phyloP scores from a whole-genome alignment of 30 jellyfish, hydroid and myxozoan species.

The Hydra vulgaris region DNA sequence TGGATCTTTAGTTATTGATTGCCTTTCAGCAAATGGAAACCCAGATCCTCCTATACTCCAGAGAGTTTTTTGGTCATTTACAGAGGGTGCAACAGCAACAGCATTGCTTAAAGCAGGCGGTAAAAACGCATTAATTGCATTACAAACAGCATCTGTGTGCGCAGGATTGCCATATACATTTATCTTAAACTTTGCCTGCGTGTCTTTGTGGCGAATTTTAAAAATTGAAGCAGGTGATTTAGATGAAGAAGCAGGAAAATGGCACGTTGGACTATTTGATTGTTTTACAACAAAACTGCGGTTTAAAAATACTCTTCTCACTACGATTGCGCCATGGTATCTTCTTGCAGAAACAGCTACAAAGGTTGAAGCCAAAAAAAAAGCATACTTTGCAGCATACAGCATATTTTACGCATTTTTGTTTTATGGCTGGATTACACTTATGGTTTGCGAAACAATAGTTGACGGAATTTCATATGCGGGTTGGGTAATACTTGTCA shows the following conservation, averaged over 20 bases:
- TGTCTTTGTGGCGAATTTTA: constrained; percentile 87
- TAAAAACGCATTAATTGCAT: constrained; percentile 57
- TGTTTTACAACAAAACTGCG: constrained; percentile 17
- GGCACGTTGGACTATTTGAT: constrained; percentile 44
- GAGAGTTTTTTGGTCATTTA: constrained; percentile 88
- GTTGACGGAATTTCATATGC: constrained; percentile 55
- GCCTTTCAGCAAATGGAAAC: constrained; percentile 77
- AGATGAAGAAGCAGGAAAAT: constrained; percentile 46
- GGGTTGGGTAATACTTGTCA: constrained; percentile 54
- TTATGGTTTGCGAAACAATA: constrained; percentile 41
- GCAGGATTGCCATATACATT: constrained; percentile 78
- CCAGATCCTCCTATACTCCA: constrained; percentile 85
- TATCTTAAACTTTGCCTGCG: constrained; percentile 70
- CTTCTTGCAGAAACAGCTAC: constrained; percentile 55
- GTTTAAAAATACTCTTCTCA: constrained; percentile 11
- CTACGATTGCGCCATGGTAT: constrained; percentile 72
- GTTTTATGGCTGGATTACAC: constrained; percentile 55
- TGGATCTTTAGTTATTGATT: constrained; percentile 83
- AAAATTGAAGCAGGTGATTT: constrained; percentile 60
- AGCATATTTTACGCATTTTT: constrained; percentile 28
- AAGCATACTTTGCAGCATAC: constrained; percentile 2
- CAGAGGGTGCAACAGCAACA: constrained; percentile 94
- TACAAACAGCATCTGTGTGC: constrained; percentile 69
- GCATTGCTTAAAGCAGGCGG: constrained; percentile 84
- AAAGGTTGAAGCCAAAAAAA: constrained; percentile 3